phyloP scores from a whole-genome alignment of 1,140 invertebrate species.

The Nomia melanderi region DNA sequence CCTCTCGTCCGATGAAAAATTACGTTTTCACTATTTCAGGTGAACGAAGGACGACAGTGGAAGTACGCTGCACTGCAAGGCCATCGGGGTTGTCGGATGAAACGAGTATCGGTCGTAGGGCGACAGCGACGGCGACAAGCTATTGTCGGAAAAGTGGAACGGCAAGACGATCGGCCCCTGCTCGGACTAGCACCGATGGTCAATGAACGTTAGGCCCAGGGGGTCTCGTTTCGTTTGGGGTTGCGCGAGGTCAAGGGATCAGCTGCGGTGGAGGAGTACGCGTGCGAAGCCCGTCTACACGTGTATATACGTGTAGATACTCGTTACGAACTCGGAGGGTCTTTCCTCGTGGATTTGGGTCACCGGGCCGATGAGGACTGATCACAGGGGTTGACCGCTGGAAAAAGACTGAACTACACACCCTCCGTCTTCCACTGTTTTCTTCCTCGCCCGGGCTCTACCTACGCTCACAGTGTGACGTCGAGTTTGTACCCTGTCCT shows the following conservation, averaged over 20 bases:
- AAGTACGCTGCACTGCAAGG: too few species aligned
- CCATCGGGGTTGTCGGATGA: too few species aligned
- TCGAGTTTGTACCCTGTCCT: slow-evolving; percentile 10
- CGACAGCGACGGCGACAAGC: not conserved
- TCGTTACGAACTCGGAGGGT: slow-evolving; percentile 63
- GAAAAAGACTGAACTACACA: slow-evolving; percentile 59
- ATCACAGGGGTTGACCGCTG: slow-evolving; percentile 78
- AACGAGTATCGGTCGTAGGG: not conserved
- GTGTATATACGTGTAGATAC: slow-evolving; percentile 43
- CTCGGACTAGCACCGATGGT: slow-evolving; percentile 43
- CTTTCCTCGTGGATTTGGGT: slow-evolving; percentile 76
- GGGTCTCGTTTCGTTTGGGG: slow-evolving; percentile 66
- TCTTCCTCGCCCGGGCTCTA: slow-evolving; percentile 19
- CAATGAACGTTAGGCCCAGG: slow-evolving; percentile 63
- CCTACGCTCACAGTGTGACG: too few species aligned
- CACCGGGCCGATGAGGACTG: slow-evolving; percentile 78
- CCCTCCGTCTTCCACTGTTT: slow-evolving; percentile 53
- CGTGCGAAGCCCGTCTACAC: slow-evolving; percentile 48
- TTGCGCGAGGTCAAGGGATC: slow-evolving; percentile 77
- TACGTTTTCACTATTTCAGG: too few species aligned
- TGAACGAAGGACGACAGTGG: too few species aligned
- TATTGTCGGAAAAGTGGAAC: not conserved
- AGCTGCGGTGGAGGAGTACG: slow-evolving; percentile 71
- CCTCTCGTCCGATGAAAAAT: too few species aligned
- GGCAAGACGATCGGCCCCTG: slow-evolving; percentile 44